phyloP scores from a whole-genome alignment of 2,797 vertebrate genomes.

The Pangasius mekongensis region DNA sequence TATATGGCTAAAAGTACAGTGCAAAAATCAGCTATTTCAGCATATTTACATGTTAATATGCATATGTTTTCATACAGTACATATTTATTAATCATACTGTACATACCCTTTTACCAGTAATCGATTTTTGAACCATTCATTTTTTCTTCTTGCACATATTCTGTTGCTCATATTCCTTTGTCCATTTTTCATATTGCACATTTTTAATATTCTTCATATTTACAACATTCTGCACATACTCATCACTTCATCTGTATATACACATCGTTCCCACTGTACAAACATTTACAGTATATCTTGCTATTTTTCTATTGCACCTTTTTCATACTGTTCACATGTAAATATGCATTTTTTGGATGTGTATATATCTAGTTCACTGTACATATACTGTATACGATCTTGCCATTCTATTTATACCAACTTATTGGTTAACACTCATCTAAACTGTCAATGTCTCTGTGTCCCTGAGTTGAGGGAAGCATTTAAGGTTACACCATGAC shows the following conservation, averaged over 20 bases:
- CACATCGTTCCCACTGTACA: not conserved
- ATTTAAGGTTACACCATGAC: not conserved
- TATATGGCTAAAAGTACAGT: not conserved
- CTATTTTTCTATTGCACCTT: not conserved
- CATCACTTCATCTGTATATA: not conserved
- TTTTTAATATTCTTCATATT: not conserved
- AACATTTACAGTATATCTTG: no score
- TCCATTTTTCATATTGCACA: not conserved
- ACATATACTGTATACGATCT: no score
- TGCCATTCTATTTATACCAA: no score
- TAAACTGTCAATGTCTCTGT: no score
- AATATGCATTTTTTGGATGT: not conserved
- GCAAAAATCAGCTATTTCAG: not conserved
- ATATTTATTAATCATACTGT: not conserved
- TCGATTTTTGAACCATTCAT: no score
- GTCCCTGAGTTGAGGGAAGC: not conserved
- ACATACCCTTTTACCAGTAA: not conserved
- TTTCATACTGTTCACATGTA: not conserved
- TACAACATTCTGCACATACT: not conserved
- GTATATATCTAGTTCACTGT: not conserved
- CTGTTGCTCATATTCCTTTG: not conserved
- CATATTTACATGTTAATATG: not conserved
- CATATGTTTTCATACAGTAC: not conserved
- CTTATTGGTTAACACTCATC: no score
- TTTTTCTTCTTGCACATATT: not conserved